These are phyloP conservation scores for Melanotaenia duboulayi DNA, from an alignment of 2,113 vertebrate species.

Conservation along the genomic window DNA sequence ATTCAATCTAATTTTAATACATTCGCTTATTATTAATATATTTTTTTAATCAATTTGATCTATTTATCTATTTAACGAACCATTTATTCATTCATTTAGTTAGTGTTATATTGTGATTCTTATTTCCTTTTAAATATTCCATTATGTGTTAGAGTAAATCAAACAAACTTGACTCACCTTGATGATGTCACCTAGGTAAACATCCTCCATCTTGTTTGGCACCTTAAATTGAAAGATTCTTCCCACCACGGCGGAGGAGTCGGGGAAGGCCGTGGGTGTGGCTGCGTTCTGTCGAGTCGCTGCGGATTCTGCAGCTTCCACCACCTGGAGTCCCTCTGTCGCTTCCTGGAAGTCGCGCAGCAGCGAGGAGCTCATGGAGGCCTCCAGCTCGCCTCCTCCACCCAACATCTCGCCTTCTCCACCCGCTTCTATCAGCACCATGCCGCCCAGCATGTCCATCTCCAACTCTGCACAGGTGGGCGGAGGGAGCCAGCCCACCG, in stretches of 20 bases:
- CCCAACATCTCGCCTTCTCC: constrained; percentile 68
- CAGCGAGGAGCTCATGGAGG: constrained; percentile 90
- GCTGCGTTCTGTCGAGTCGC: constrained; percentile 39
- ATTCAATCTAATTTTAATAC: too few relatives aligned
- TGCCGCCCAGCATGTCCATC: constrained; percentile 74
- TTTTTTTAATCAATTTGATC: too few relatives aligned
- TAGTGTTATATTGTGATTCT: too few relatives aligned
- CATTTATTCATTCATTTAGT: too few relatives aligned
- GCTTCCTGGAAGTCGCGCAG: constrained; percentile 84
- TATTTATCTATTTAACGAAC: too few relatives aligned
- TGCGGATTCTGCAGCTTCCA: constrained; percentile 1
- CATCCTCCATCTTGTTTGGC: constrained; percentile 85
- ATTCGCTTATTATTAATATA: too few relatives aligned
- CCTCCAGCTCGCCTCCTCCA: constrained; percentile 85
- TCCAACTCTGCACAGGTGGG: constrained; percentile 60
- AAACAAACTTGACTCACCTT: constrained; percentile 82
- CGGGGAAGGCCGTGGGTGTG: constrained; percentile 83
- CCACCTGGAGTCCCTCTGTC: background rate
- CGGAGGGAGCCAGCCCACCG: constrained; percentile 74
- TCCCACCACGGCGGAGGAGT: constrained; percentile 89
- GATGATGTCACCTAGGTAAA: constrained; percentile 81
- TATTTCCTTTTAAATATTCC: too few relatives aligned
- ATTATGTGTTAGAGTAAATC: background rate
- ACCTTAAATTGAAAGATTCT: constrained; percentile 89
- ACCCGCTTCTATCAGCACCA: constrained; percentile 57